Percentiles rank a stretch among this genome's conserved stretches.
These are phyloP conservation scores for Smittia aterrima DNA, from an alignment of 2,888 invertebrate genomes.

Conservation along the genomic window DNA sequence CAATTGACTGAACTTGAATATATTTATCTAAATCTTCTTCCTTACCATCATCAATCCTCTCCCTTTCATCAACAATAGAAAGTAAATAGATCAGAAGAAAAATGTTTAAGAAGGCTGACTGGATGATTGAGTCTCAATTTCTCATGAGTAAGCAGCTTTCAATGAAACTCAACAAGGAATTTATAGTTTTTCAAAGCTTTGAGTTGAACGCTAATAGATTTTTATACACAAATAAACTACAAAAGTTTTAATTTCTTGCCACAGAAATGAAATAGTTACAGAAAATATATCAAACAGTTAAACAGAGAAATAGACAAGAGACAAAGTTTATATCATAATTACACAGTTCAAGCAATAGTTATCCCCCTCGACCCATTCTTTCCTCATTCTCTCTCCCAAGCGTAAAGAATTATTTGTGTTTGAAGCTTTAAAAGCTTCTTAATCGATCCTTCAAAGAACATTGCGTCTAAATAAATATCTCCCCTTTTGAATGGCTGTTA, in stretches of 20 bases:
- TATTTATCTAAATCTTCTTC: constrained; percentile 28
- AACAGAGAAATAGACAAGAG: neutral
- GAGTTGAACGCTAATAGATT: constrained; percentile 18
- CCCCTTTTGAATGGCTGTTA: constrained; percentile 36
- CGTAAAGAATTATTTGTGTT: neutral
- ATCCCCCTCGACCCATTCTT: neutral
- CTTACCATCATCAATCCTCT: no score
- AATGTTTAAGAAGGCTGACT: neutral
- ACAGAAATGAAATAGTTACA: constrained; percentile 37
- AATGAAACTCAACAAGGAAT: constrained; percentile 21
- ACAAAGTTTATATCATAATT: neutral
- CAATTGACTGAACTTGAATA: constrained; percentile 32
- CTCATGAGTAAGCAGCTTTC: no score
- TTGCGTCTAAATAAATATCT: no score
- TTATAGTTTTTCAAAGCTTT: constrained; percentile 4
- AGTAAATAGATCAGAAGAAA: no score
- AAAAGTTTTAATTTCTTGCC: constrained; percentile 8
- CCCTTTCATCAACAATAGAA: no score
- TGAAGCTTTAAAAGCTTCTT: neutral
- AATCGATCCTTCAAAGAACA: no score
- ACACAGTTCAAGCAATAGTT: constrained; percentile 14
- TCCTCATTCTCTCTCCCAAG: neutral
- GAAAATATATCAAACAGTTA: neutral
- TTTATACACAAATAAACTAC: constrained; percentile 9
- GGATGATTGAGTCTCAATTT: no score